Conservation (phyloP, 2,888 invertebrate species). For the Eupithecia dodoneata region DNA sequence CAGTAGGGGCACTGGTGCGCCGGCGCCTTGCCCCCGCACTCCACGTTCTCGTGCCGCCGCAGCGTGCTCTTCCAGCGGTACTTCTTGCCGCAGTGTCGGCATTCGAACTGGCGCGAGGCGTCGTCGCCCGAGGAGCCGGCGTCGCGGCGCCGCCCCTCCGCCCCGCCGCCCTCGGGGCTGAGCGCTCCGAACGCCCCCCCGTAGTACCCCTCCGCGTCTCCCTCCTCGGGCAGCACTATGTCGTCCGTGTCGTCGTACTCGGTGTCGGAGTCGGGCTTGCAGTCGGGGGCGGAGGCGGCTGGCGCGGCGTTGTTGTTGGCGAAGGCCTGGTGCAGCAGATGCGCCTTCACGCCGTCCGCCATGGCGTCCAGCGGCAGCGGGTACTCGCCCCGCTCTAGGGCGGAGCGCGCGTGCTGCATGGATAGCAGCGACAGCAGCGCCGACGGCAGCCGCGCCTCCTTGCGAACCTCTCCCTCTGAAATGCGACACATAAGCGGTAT, state of each 20-base stretch:
- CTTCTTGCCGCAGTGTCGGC: slow-evolving; percentile 92
- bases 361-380: slow-evolving; percentile 71
- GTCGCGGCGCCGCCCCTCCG: slow-evolving; percentile 59
- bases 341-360: slow-evolving; percentile 58
- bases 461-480: slow-evolving; percentile 77
- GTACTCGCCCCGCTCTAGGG: slow-evolving; percentile 40
- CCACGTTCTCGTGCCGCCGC: slow-evolving; percentile 92
- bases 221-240: slow-evolving; percentile 78
- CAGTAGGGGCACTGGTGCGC: slow-evolving; percentile 92
- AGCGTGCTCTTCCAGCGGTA: slow-evolving; percentile 94
- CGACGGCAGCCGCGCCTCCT: slow-evolving; percentile 73
- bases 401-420: slow-evolving; percentile 61
- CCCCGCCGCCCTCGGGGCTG: background rate
- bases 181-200: slow-evolving; percentile 39
- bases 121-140: slow-evolving; percentile 73
- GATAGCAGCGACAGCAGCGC: slow-evolving; percentile 79
- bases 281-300: slow-evolving; percentile 62
- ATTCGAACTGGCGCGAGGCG: slow-evolving; percentile 87
- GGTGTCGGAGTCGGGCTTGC: slow-evolving; percentile 78
- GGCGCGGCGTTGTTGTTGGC: slow-evolving; percentile 1
- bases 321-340: slow-evolving; percentile 56
- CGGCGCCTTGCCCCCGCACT: slow-evolving; percentile 93
- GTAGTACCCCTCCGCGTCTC: slow-evolving; percentile 61
- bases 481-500: slow-evolving; percentile 77
- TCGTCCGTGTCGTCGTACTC: slow-evolving; percentile 82